phyloP scores from a whole-genome alignment of 1,140 invertebrate species.

The Zaprionus camerounensis region DNA sequence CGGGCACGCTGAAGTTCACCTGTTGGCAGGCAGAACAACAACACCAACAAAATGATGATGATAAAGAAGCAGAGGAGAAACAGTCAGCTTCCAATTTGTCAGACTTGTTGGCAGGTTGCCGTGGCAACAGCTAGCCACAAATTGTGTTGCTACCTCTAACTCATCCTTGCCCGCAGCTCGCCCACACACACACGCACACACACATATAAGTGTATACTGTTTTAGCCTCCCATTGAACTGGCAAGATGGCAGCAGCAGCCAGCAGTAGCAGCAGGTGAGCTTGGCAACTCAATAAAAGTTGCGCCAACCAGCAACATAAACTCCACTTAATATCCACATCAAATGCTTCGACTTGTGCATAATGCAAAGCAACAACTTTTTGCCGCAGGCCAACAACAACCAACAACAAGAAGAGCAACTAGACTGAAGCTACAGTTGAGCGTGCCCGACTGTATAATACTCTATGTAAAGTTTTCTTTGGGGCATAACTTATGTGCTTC shows the following conservation, averaged over 20 bases:
- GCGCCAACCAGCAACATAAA: conserved; percentile 51
- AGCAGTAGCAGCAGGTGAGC: conserved; percentile 8
- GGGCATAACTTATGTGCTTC: too few species aligned
- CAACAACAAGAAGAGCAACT: conserved; percentile 19
- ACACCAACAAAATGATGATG: not conserved
- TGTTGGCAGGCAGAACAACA: not conserved
- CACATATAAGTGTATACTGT: not conserved
- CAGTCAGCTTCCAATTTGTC: conserved; percentile 31
- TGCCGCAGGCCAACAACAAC: conserved; percentile 29
- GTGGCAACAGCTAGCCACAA: conserved; percentile 12
- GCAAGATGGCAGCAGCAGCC: conserved; percentile 7
- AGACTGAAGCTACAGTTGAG: not conserved
- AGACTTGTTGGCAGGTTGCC: conserved; percentile 23
- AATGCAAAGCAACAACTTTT: conserved; percentile 52
- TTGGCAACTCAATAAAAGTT: conserved; percentile 64
- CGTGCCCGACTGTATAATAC: too few species aligned
- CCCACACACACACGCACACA: not conserved
- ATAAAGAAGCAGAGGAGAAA: not conserved
- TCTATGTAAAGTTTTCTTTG: too few species aligned
- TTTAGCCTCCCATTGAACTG: conserved; percentile 24
- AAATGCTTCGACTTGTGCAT: conserved; percentile 58
- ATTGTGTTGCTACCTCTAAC: not conserved
- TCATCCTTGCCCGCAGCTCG: not conserved
- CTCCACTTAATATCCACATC: conserved; percentile 70
- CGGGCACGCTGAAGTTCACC: not conserved